These are phyloP conservation scores for Ophioderma brevispina DNA, from an alignment of 35 echinoderm and acorn worm genomes.

Conservation along the genomic window DNA sequence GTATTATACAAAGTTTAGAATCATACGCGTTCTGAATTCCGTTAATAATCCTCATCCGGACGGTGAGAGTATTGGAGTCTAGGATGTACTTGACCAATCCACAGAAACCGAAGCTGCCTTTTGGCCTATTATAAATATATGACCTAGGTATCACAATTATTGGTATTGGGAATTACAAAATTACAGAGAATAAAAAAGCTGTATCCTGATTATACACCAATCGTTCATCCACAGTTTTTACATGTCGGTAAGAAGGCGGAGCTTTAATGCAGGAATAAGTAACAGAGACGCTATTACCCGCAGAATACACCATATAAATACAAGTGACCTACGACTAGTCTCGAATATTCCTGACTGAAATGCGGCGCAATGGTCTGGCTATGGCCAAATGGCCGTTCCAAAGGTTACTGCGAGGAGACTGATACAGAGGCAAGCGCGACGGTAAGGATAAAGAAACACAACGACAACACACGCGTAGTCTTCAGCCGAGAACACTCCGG, in stretches of 20 bases:
- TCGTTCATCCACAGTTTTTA: not conserved
- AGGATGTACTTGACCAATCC: not conserved
- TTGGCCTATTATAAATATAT: slow-evolving; percentile 33
- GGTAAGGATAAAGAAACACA: not conserved
- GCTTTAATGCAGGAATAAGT: not conserved
- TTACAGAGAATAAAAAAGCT: slow-evolving; percentile 30
- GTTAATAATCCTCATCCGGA: not conserved
- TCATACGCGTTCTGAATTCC: slow-evolving; percentile 6
- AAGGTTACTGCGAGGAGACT: slow-evolving; percentile 16
- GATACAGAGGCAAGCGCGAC: not conserved
- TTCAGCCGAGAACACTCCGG: not conserved
- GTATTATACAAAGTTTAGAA: slow-evolving; percentile 20
- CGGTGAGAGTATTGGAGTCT: not conserved
- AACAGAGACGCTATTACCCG: not conserved
- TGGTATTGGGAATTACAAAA: slow-evolving; percentile 25
- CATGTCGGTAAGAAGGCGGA: not conserved
- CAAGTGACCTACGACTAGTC: not conserved
- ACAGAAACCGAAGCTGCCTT: slow-evolving; percentile 3
- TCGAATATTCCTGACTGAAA: not conserved
- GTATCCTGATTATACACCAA: not conserved
- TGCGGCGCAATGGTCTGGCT: not conserved
- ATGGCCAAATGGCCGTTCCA: slow-evolving; percentile 20
- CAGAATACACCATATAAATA: slow-evolving; percentile 10
- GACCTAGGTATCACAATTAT: slow-evolving; percentile 12
- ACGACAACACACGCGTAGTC: slow-evolving; percentile 9